These are phyloP conservation scores for Kryphioiulus occultus DNA, from an alignment of 2,888 invertebrate genomes.

Conservation along the genomic window DNA sequence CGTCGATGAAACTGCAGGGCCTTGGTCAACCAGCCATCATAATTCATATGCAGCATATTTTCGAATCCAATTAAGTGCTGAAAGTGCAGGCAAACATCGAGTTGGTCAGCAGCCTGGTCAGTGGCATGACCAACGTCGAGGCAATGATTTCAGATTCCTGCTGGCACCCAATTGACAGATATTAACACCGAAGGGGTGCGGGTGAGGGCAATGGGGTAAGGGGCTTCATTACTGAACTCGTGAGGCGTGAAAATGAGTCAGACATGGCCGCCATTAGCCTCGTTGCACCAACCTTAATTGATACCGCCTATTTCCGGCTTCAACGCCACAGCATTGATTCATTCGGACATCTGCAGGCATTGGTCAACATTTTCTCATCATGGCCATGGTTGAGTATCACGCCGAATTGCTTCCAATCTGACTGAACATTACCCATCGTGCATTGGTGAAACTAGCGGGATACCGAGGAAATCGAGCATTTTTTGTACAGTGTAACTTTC, in stretches of 20 bases:
- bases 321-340: neutral
- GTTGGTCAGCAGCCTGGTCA: neutral
- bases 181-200: neutral
- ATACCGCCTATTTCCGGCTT: conserved; percentile 24
- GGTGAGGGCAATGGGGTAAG: neutral
- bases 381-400: neutral
- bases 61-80: conserved; percentile 1
- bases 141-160: neutral
- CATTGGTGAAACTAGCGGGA: neutral
- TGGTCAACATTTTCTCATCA: neutral
- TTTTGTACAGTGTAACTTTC: too few relatives aligned
- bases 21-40: neutral
- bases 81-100: neutral
- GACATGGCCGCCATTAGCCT: neutral
- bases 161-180: neutral
- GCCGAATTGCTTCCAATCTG: neutral
- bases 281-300: neutral
- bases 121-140: neutral
- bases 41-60: conserved; percentile 3
- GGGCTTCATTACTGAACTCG: neutral
- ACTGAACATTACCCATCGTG: neutral
- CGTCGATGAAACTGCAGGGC: neutral
- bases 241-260: conserved; percentile 31
- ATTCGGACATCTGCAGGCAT: neutral
- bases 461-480: neutral